phyloP scores from a whole-genome alignment of 2,797 vertebrate genomes.

The Siniperca obscura region DNA sequence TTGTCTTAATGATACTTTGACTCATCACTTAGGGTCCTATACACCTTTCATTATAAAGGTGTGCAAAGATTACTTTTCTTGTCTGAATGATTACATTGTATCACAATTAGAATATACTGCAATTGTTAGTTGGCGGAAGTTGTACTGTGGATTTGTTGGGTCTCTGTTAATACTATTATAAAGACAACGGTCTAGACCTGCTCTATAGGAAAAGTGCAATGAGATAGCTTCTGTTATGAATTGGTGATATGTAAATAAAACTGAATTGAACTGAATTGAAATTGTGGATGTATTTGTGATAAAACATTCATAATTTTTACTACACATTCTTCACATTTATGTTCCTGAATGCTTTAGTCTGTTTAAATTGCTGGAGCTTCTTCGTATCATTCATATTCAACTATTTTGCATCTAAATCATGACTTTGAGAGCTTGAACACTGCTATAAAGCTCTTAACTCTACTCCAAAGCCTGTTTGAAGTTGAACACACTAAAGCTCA shows the following conservation, averaged over 20 bases:
- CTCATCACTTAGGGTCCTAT: too few relatives aligned
- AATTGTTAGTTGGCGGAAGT: neutral
- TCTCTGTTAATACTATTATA: too few relatives aligned
- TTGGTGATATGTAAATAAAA: too few relatives aligned
- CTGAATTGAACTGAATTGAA: too few relatives aligned
- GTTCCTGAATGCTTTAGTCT: neutral
- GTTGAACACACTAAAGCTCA: neutral
- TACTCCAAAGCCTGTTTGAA: neutral
- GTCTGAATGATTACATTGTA: neutral
- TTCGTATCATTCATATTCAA: neutral
- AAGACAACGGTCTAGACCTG: too few relatives aligned
- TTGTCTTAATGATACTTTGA: too few relatives aligned
- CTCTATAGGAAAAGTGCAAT: too few relatives aligned
- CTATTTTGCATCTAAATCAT: neutral
- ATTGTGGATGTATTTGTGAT: neutral
- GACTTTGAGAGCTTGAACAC: neutral
- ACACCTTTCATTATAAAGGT: neutral
- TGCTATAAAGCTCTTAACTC: conserved; percentile 9
- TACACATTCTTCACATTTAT: neutral
- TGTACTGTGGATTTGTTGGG: neutral
- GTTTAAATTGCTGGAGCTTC: neutral
- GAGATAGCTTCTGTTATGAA: too few relatives aligned
- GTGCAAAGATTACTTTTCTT: neutral
- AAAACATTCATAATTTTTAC: neutral
- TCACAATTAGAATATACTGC: neutral